Base-by-base conservation (phyloP, 2,797 vertebrate species). In the Brachyalestes nurse region DNA sequence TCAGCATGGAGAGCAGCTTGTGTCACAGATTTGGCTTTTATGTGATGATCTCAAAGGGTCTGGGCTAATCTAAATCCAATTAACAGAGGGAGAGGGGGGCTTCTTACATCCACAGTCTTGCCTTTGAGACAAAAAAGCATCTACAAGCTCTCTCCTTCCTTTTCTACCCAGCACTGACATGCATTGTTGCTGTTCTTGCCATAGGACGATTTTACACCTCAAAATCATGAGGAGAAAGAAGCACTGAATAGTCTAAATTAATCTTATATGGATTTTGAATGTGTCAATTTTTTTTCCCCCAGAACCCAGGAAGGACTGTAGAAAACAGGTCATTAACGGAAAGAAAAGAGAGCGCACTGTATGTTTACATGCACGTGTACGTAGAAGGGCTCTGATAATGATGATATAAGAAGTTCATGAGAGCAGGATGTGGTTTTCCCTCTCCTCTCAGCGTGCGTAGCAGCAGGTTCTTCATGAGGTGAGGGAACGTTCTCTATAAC, bases 371-470 rank as follows among this genome's bases (percentile, higher is more conserved):
- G 71, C n/a, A 28, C 19, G 34, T 4, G 16, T 65, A 4, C 14
- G 60, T 19, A 38, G 28, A 14, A 55, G 16, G 17, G 25, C 38
- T 28, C 9, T 72, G 47, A 38, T 12, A 55, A 5, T 47, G 25
- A 72, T 9, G 17, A 14, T 16, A 16, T 25, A n/a, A 51, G 38
- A n/a, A 23, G 71, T 51, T 80, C 34, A 51, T 61, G 34, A 69
- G 64, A 60, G 53, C 79, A 81, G 79, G 79, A 81, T 75, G 79
- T 81, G 65, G 79, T 51, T 76, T 55, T 75, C 12, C 53, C 55
- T 65, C 61, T 75, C 51, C 79, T 53, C 42, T 45, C 25, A 49
- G 61, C 19, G 10, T 62, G 9, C n/a, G 25, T 19, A 9, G 71
- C 53, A 7, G 70, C 51, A 19, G 17, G 51, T 23, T 72, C 25